A percentile compares a stretch with the other conserved stretches of the same genome.
Conservation (phyloP, 2,888 invertebrate species). For the Loripinus fragilis region DNA sequence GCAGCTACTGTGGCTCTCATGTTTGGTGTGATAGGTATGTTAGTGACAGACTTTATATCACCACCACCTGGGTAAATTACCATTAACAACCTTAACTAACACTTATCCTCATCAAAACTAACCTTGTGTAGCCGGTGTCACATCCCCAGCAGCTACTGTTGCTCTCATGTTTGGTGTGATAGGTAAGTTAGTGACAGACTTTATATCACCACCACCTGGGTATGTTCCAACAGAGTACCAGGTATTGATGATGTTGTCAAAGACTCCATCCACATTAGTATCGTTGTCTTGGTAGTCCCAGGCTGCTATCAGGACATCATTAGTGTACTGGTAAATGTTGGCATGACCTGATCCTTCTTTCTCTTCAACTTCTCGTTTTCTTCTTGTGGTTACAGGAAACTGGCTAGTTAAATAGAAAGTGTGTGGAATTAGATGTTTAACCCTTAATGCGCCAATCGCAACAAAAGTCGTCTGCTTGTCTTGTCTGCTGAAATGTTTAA, state of each 20-base stretch:
- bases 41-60: too few species aligned
- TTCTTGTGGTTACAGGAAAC: neutral
- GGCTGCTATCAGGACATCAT: neutral
- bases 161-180: slow-evolving; percentile 1
- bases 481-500: too few species aligned
- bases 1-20: neutral
- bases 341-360: neutral
- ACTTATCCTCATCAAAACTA: neutral
- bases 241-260: slow-evolving; percentile 23
- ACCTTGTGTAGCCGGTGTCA: slow-evolving; percentile 24
- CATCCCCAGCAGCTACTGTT: slow-evolving; percentile 24
- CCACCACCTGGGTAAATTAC: too few species aligned
- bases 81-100: too few species aligned
- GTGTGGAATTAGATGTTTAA: too few species aligned
- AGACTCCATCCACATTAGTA: neutral
- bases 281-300: slow-evolving; percentile 32
- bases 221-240: slow-evolving; percentile 37
- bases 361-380: neutral
- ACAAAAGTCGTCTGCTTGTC: too few species aligned
- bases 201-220: slow-evolving; percentile 22
- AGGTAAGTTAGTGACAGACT: slow-evolving; percentile 2
- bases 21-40: too few species aligned
- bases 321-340: slow-evolving; percentile 6
- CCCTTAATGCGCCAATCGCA: too few species aligned
- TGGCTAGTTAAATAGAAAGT: neutral